Percentiles rank a stretch among this genome's conserved stretches.
Conservation (phyloP, 2,113 vertebrate species). For the Alethe castanea region DNA sequence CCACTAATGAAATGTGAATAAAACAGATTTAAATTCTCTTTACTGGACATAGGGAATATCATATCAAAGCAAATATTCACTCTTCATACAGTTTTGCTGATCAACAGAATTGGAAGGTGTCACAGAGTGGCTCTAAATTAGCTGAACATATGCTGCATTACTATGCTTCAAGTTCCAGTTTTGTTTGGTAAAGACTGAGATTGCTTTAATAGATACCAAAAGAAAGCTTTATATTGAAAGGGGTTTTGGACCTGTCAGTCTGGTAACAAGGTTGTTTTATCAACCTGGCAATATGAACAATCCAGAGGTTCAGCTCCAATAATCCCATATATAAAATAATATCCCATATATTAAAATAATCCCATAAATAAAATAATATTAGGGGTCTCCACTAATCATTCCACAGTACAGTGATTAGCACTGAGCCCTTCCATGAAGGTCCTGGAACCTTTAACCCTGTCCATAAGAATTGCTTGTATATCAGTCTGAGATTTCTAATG, state of each 20-base stretch:
- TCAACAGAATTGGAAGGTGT: not conserved
- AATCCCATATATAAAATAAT: not conserved
- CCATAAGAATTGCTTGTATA: not conserved
- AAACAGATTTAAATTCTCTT: not conserved
- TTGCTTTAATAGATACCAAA: not conserved
- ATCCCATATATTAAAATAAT: not conserved
- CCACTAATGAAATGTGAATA: not conserved
- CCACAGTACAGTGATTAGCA: not conserved
- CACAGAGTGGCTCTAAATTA: not conserved
- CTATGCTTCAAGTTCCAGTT: not conserved
- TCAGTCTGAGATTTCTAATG: not conserved
- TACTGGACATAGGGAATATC: not conserved
- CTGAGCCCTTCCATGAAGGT: not conserved
- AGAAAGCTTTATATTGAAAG: not conserved
- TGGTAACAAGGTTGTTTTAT: not conserved
- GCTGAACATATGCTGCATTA: not conserved
- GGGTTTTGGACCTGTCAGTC: not conserved
- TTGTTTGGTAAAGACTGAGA: not conserved
- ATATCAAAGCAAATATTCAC: not conserved
- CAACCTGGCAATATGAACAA: not conserved
- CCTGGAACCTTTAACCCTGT: not conserved
- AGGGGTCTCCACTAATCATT: not conserved
- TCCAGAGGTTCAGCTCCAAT: not conserved
- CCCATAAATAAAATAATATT: not conserved
- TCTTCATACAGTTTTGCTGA: not conserved